phyloP scores from a whole-genome alignment of 2,888 invertebrate genomes.

The Drosophila subsilvestris region DNA sequence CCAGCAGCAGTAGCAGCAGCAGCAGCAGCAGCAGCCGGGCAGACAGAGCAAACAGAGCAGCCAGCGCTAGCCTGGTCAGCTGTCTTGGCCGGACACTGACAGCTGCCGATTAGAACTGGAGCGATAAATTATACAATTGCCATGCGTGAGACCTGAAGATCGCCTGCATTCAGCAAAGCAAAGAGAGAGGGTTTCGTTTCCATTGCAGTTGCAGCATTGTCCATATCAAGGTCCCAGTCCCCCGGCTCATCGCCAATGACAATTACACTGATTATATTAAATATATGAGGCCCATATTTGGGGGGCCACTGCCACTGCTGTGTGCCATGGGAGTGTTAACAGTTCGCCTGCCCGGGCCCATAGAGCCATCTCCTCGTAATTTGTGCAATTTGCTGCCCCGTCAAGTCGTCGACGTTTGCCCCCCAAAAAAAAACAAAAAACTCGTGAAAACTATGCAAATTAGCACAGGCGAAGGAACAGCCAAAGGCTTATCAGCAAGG shows the following conservation, averaged over 20 bases:
- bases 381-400: slow-evolving; percentile 71
- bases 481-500: background rate
- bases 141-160: slow-evolving; percentile 67
- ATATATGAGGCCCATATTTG: slow-evolving; percentile 76
- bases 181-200: slow-evolving; percentile 36
- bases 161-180: slow-evolving; percentile 2
- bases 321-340: slow-evolving; percentile 65
- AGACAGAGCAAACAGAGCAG: slow-evolving; percentile 1
- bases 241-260: slow-evolving; percentile 69
- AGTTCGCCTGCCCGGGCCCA: slow-evolving; percentile 39
- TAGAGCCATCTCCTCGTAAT: slow-evolving; percentile 38
- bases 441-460: slow-evolving; percentile 66
- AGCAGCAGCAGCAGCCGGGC: background rate
- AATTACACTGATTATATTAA: slow-evolving; percentile 80
- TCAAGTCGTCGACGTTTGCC: slow-evolving; percentile 30
- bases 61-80: slow-evolving; percentile 30
- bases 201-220: slow-evolving; percentile 51
- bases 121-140: slow-evolving; percentile 81
- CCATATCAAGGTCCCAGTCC: slow-evolving; percentile 43
- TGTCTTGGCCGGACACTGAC: slow-evolving; percentile 63
- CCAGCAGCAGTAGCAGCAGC: slow-evolving; percentile 22
- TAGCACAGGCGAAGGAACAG: slow-evolving; percentile 18
- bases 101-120: slow-evolving; percentile 80
- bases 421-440: slow-evolving; percentile 16
- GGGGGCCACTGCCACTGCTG: slow-evolving; percentile 34